Evolutionary conservation across 2,797 vertebrate species (phyloP).

Genomic region (Bovichtus variegatus): DNA sequence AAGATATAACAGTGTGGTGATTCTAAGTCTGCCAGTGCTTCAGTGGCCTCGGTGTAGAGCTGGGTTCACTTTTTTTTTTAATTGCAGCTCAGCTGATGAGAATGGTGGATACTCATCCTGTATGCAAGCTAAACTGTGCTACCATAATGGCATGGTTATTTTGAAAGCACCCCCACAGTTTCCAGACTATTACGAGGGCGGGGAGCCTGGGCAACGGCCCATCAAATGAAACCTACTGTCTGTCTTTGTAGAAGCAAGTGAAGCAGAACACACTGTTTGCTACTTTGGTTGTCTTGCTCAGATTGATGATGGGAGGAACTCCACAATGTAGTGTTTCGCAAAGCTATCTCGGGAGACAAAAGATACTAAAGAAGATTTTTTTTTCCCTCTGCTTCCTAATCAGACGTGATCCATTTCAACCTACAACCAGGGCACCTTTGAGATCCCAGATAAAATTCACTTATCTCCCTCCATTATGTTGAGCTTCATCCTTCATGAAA

Average conservation of each 20-base stretch:
- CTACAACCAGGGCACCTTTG: constrained; percentile 52
- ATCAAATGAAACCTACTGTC: constrained; percentile 77
- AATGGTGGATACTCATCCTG: constrained; percentile 58
- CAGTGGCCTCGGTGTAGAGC: constrained; percentile 49
- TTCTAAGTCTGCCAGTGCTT: constrained; percentile 58
- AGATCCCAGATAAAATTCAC: constrained; percentile 61
- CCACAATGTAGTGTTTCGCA: constrained; percentile 50
- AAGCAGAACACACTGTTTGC: constrained; percentile 76
- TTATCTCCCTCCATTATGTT: constrained; percentile 53
- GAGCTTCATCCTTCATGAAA: constrained; percentile 37
- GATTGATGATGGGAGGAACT: constrained; percentile 68
- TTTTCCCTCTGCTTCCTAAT: constrained; percentile 55
- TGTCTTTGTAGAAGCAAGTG: constrained; percentile 68
- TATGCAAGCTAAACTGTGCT: constrained; percentile 66
- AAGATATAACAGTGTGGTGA: constrained; percentile 74
- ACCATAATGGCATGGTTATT: constrained; percentile 75
- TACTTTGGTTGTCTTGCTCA: constrained; percentile 65
- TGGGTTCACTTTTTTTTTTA: constrained; percentile 63
- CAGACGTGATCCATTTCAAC: constrained; percentile 67
- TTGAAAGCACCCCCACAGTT: constrained; percentile 73
- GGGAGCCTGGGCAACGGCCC: constrained; percentile 73
- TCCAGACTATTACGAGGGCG: constrained; percentile 71
- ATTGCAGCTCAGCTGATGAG: constrained; percentile 58
- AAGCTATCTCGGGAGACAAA: constrained; percentile 61
- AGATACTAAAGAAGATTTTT: constrained; percentile 53